These are phyloP conservation scores for Rhineura floridana DNA, from an alignment of 2,113 vertebrate genomes.

Conservation along the genomic window DNA sequence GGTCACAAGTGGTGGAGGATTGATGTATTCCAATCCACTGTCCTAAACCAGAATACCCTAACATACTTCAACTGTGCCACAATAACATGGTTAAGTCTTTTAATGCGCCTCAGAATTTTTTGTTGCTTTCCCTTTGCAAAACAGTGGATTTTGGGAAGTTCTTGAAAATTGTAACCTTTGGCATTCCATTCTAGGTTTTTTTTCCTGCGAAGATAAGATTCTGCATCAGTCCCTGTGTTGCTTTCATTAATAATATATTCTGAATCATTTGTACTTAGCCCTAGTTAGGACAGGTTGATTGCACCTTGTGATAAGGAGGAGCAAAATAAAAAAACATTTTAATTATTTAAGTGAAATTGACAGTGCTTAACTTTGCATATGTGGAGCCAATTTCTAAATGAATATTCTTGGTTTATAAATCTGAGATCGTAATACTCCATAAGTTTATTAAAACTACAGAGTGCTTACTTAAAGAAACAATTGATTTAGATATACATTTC, in stretches of 20 bases:
- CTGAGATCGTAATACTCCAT: neutral
- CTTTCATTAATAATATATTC: neutral
- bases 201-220: neutral
- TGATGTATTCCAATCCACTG: neutral
- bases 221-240: neutral
- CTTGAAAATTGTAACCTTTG: neutral
- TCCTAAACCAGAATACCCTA: neutral
- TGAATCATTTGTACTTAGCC: neutral
- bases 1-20: neutral
- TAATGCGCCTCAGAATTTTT: neutral
- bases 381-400: neutral
- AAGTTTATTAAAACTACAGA: constrained; percentile 21
- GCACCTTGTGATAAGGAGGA: neutral
- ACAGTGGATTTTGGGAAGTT: neutral
- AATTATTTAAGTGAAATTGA: constrained; percentile 16
- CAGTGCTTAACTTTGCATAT: neutral
- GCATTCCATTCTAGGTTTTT: neutral
- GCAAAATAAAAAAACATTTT: neutral
- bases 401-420: constrained; percentile 2
- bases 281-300: neutral
- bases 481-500: constrained; percentile 51
- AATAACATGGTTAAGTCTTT: neutral
- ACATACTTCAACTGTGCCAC: neutral
- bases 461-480: constrained; percentile 19
- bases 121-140: neutral